Base-by-base conservation (phyloP, 2,797 vertebrate species). In the Salarias fasciatus region DNA sequence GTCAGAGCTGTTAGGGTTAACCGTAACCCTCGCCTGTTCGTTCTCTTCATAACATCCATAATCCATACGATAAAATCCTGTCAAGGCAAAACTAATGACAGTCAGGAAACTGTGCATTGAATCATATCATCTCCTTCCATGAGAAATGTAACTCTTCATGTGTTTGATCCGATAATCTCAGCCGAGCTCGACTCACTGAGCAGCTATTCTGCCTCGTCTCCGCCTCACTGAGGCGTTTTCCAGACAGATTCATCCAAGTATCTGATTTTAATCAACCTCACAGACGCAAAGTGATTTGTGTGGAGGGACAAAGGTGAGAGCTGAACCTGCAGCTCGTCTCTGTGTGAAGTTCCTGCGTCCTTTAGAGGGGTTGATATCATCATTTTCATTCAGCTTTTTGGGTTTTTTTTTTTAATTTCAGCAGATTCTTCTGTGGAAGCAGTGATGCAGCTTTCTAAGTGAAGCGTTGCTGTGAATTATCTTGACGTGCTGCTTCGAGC, bases 231-330 rank as follows among this genome's bases (percentile, higher is more conserved):
- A 36, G 52, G n/a, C 76, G 12, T 2, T 8, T 8, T 71, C 58
- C 24, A 35, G 62, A 81, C 40, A 0, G 43, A 14, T 80, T 72
- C 44, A 58, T 60, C 68, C 71, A 53, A 55, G 31, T 24, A 24
- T 69, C 2, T 0, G 4, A 12, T 70, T 72, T 59, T 69, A 60
- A 69, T 48, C 47, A 71, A 58, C 10, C 36, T 13, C 55, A 54
- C 30, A 48, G 37, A 33, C 9, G 9, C 24, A 51, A 36, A 24
- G 18, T 11, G 8, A 4, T 38, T 1, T 5, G 15, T 9, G 5
- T 6, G 33, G 2, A 35, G 1, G 33, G 33, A 35, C 33, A 9
- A 6, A 35, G 35, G 6, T 35, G 18, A 38, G 18, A 12, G 36
- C 8, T 18, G 15, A 53, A 57, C 35, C 36, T 59, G 0, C 36